phyloP scores from a whole-genome alignment of 2,797 vertebrate genomes.

The Leuciscus waleckii region DNA sequence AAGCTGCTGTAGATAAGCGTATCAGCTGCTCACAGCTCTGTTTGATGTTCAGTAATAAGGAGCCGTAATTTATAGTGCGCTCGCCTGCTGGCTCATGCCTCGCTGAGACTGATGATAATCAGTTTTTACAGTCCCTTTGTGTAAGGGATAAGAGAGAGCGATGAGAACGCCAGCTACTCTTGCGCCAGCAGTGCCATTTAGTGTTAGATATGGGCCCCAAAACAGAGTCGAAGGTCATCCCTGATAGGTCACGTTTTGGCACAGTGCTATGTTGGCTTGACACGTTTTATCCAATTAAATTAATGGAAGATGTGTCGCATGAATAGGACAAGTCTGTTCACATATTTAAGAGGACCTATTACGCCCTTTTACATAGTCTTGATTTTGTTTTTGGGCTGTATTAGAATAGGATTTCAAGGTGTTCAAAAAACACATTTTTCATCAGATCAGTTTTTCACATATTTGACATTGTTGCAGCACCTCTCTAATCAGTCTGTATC shows the following conservation, averaged over 20 bases:
- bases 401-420: background rate
- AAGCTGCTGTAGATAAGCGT: conserved; percentile 67
- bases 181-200: conserved; percentile 36
- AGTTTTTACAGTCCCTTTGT: conserved; percentile 37
- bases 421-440: background rate
- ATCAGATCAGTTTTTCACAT: background rate
- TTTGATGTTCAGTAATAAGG: conserved; percentile 66
- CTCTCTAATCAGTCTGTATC: background rate
- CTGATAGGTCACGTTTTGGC: conserved; percentile 26
- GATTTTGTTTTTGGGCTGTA: background rate
- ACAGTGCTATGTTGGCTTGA: conserved; percentile 16
- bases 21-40: conserved; percentile 64
- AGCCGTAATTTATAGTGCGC: conserved; percentile 67
- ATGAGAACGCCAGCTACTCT: conserved; percentile 11
- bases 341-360: background rate
- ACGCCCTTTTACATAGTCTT: background rate
- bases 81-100: conserved; percentile 47
- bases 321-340: background rate
- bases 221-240: conserved; percentile 22
- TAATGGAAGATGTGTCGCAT: conserved; percentile 10
- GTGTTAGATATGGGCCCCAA: conserved; percentile 20
- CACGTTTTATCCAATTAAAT: conserved; percentile 6
- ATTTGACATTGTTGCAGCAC: background rate
- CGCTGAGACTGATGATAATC: conserved; percentile 23
- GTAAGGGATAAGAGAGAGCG: conserved; percentile 21